Base-by-base conservation (phyloP, 2,888 invertebrate genomes). In the Spodoptera picta region DNA sequence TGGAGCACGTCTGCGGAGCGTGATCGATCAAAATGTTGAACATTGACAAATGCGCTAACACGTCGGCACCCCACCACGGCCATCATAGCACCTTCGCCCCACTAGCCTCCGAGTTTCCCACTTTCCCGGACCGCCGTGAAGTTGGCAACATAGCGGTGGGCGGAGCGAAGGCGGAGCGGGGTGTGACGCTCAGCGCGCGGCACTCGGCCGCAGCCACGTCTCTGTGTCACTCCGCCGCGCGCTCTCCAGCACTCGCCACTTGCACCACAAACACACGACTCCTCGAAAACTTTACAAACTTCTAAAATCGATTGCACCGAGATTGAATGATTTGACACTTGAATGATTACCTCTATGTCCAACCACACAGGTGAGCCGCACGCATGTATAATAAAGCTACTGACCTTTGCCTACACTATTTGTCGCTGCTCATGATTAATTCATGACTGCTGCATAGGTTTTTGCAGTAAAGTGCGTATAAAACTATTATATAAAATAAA, bases 371-470 rank as follows among this genome's bases (percentile, higher is more conserved):
- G 89, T 89, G 88, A 87, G 81, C 83, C 73, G 75, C 72, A 82
- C 83, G 87, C 87, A 89, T 90, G 83, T 86, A 83, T 90, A 89
- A 90, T 90, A 88, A 89, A 91, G 88, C 87, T 84, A 88, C 86
- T 90, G 92, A 93, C 93, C 93, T 93, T 91, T 92, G 87, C 82
- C 83, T 84, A 83, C 84, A 90, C 90, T 93, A 92, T 93, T 93
- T 92, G 92, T 92, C 92, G 86, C 85, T 70, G 68, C 84, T 90
- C 90, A 93, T 94, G 90, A 87, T 84, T 93, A 89, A 93, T 93
- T 92, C 93, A 93, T 91, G 88, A 85, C 70, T 81, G 74, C 71
- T 73, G 84, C 81, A 77, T 83, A 76, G 78, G 84, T 90, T 92
- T 91, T 92, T 92, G 89, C 90, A 70, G 80, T 80, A 83, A 87